Percentiles rank a stretch among this genome's conserved stretches.
Evolutionary conservation across 2,888 invertebrate genomes (phyloP).

Genomic region (Linnaemya tessellans): DNA sequence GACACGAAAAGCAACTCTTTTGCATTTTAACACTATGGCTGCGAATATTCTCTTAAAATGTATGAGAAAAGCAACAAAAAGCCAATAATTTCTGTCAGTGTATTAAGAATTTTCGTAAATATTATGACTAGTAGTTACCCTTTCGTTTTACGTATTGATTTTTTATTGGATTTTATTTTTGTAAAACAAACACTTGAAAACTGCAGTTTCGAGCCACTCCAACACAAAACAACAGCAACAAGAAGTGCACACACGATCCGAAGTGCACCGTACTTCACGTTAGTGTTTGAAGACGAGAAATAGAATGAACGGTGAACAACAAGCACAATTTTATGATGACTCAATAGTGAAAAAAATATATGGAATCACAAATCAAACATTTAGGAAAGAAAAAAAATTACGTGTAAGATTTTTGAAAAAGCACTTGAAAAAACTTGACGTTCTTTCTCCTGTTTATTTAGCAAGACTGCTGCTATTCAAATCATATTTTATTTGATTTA

Average conservation of each 20-base stretch:
- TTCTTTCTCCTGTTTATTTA: constrained; percentile 52
- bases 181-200: constrained; percentile 68
- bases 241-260: constrained; percentile 8
- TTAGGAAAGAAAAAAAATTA: not conserved
- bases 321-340: constrained; percentile 56
- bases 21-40: too few relatives aligned
- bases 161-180: constrained; percentile 55
- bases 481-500: constrained; percentile 10
- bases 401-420: constrained; percentile 9
- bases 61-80: not conserved
- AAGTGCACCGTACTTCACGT: constrained; percentile 48
- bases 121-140: constrained; percentile 48
- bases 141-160: constrained; percentile 50
- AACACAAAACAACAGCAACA: constrained; percentile 34
- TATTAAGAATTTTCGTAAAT: constrained; percentile 12
- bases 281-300: constrained; percentile 37
- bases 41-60: not conserved
- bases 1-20: too few relatives aligned
- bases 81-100: constrained; percentile 29
- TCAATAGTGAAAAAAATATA: constrained; percentile 52
- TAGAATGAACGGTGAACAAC: not conserved
- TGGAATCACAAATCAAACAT: constrained; percentile 46
- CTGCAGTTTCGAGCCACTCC: constrained; percentile 67
- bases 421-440: constrained; percentile 26
- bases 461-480: constrained; percentile 31